Base-by-base conservation (phyloP, 2,797 vertebrate species). In the Bradypodion ventrale region DNA sequence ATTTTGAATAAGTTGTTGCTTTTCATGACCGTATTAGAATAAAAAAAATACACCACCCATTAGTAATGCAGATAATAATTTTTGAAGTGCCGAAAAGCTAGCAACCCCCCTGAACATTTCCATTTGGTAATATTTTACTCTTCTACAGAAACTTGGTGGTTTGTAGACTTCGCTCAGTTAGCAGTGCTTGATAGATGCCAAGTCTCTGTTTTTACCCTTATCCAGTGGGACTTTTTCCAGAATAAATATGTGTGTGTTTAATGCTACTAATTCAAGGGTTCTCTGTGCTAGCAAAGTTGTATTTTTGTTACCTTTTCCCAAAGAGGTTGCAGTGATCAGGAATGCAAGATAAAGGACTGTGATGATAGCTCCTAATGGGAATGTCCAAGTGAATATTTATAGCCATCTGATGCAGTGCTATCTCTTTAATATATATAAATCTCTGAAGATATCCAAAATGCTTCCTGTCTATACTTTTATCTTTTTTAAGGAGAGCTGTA, bases 161-260 rank as follows among this genome's bases (percentile, higher is more conserved):
- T 91, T 89, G 73, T 89, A 93, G 59, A 91, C 91, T 94, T 93
- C 86, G 87, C 82, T 93, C 93, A 94, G 89, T 94, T 94, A 94
- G 89, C 85, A 85, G 77, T 90, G 32, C 89, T 87, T 92, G 92
- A 90, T 93, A 94, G 94, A 93, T 93, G 91, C 93, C 94, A 93
- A 86, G 93, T 94, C 93, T 94, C 91, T 93, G 75, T 91, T 94
- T 94, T 94, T 93, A 91, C 85, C 88, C 86, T 89, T 80, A 90
- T 89, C 85, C 89, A 91, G 88, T 62, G 87, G 87, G 73, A 89
- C 89, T 85, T 94, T 92, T 89, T 92, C 92, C 93, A 91, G 89
- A 93, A 93, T 93, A 93, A 94, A 93, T 93, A 90, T 93, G 93
- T 93, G 91, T 91, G 90, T 92, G 93, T 94, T 93, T 94, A 93